These are phyloP conservation scores for Nebria brevicollis DNA, from an alignment of 2,888 invertebrate genomes.

Conservation along the genomic window DNA sequence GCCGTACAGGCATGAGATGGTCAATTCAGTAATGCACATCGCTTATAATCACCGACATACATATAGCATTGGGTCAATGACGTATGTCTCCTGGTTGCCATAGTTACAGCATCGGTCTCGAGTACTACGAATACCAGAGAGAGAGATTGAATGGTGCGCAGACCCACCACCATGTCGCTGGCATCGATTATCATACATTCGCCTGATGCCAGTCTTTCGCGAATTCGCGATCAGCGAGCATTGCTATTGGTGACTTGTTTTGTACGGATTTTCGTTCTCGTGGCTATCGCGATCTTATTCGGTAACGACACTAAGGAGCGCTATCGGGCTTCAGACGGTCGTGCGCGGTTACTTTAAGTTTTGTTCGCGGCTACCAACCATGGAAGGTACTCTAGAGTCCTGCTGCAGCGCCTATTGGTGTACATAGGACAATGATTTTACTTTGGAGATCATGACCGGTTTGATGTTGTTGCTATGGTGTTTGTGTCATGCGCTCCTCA, in stretches of 20 bases:
- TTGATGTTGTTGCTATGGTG: conserved; percentile 18
- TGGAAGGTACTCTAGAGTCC: conserved; percentile 2
- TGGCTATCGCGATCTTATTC: background rate
- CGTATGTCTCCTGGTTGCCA: conserved; percentile 28
- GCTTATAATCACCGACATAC: background rate
- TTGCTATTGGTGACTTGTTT: conserved; percentile 9
- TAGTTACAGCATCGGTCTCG: conserved; percentile 28
- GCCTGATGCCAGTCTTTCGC: conserved; percentile 12
- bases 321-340: background rate
- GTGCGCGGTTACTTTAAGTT: background rate
- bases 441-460: conserved; percentile 4
- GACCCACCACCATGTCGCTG: conserved; percentile 25
- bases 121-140: conserved; percentile 20
- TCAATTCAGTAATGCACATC: background rate
- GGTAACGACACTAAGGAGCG: conserved; percentile 5
- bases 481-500: conserved; percentile 22
- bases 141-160: conserved; percentile 18
- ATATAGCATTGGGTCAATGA: conserved; percentile 33
- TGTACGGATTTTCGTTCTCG: background rate
- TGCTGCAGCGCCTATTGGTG: background rate
- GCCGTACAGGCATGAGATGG: background rate
- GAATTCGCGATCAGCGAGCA: background rate
- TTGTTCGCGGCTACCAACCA: background rate
- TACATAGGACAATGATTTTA: background rate
- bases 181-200: conserved; percentile 35